phyloP scores from a whole-genome alignment of 35 echinoderm and acorn worm genomes.

The Nesometra sesokonis region DNA sequence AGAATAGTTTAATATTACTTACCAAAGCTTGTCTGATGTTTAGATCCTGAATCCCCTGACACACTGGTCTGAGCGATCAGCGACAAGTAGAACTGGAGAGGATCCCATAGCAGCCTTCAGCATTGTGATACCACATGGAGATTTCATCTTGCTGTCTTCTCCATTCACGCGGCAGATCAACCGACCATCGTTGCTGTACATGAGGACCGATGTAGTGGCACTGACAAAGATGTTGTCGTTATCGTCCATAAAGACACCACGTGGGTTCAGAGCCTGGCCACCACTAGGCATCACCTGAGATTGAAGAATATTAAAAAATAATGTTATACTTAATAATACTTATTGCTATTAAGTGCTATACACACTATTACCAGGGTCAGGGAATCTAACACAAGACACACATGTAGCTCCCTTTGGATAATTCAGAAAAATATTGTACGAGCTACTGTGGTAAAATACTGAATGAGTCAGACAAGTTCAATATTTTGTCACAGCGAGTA shows the following conservation, averaged over 20 bases:
- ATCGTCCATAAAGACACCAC: not conserved
- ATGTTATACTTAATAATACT: too few relatives aligned
- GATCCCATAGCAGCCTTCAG: not conserved
- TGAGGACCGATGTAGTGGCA: not conserved
- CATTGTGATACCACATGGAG: not conserved
- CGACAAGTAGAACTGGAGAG: not conserved
- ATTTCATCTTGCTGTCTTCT: not conserved
- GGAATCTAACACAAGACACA: too few relatives aligned
- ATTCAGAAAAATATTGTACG: too few relatives aligned
- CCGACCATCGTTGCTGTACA: not conserved
- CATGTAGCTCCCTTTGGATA: too few relatives aligned
- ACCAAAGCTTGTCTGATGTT: not conserved
- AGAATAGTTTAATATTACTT: not conserved
- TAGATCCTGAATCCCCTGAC: not conserved
- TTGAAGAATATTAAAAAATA: not conserved
- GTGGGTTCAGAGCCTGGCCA: not conserved
- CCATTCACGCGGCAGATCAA: conserved; percentile 2
- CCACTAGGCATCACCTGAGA: not conserved
- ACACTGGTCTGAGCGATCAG: not conserved
- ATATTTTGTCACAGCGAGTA: too few relatives aligned
- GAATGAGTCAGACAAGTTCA: too few relatives aligned
- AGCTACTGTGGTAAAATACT: too few relatives aligned
- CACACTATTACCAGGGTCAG: too few relatives aligned
- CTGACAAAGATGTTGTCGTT: conserved; percentile 9
- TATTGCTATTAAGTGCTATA: too few relatives aligned